Base-by-base conservation (phyloP, 1,140 invertebrate species). In the Wasmannia auropunctata region DNA sequence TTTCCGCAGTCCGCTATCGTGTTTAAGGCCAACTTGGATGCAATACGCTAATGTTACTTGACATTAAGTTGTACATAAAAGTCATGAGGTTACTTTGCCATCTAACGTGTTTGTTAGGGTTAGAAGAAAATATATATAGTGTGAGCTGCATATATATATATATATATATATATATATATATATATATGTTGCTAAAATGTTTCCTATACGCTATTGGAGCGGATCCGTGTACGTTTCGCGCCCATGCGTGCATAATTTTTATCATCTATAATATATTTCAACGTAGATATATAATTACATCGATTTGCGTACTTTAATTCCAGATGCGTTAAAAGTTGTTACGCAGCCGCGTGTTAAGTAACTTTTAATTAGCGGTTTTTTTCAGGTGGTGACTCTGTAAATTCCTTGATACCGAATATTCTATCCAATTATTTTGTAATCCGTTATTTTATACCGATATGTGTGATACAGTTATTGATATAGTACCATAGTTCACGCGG, bases 1-100 rank as follows among this genome's bases (percentile, higher is more conserved):
- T 72, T 56, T 19, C 22, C 40, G 37, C 31, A 22, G 37, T 34
- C 10, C 43, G 16, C 54, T 80, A 80, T 54, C 16, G 34, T 19
- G 14, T 19, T 25, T 72, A 72, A 69, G 54, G 25, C 51, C 51
- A 72, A 83, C 51, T 81, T 70, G 1, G n/a, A 16, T 83, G 67
- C 79, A 74, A 74, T 58, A 74, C 19, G 37, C 51, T 40, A 80
- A 54, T 80, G 25, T 67, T 65, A 49, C 40, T 51, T 51, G 60
- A 67, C 76, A 49, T 67, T 65, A 83, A 83, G 14, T 83, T 72
- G 51, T 70, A 81, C n/a, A 58, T 56, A 74, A 72, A 83, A 83
- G 28, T 65, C 60, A 46, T 43, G 10, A 76, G 54, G 22, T 81
- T 72, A 72, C 65, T 81, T 46, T 81, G 46, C 19, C 40, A 70